Percentiles rank a stretch among this genome's conserved stretches.
These are phyloP conservation scores for Cetoscarus ocellatus DNA, from an alignment of 2,797 vertebrate genomes.

Conservation along the genomic window DNA sequence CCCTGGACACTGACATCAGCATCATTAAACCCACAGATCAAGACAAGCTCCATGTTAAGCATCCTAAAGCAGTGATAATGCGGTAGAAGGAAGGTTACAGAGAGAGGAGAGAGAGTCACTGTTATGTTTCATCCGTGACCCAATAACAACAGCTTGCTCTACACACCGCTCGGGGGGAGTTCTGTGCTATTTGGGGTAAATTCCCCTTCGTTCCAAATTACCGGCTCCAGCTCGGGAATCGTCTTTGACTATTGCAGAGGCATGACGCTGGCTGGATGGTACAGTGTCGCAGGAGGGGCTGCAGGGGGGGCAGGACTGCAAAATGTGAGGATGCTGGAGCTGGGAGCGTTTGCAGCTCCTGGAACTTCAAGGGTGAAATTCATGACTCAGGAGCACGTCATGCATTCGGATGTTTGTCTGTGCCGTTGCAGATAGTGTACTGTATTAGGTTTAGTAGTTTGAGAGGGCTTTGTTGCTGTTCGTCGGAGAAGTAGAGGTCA, in stretches of 20 bases:
- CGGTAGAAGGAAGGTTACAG: conserved; percentile 51
- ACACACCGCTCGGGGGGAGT: conserved; percentile 60
- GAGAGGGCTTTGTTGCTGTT: conserved; percentile 10
- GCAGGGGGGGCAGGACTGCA: conserved; percentile 34
- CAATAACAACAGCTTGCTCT: conserved; percentile 73
- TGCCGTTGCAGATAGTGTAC: conserved; percentile 21
- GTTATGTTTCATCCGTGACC: conserved; percentile 69
- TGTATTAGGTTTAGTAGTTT: conserved; percentile 38
- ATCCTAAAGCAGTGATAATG: conserved; percentile 42
- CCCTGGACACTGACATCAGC: conserved; percentile 12
- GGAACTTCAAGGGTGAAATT: conserved; percentile 56
- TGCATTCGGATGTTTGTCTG: conserved; percentile 38
- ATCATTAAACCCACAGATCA: conserved; percentile 28
- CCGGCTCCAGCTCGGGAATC: conserved; percentile 59
- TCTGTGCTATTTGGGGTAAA: conserved; percentile 81
- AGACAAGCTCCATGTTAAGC: conserved; percentile 29
- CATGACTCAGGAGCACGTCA: conserved; percentile 66
- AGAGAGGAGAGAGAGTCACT: conserved; percentile 51
- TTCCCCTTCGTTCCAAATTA: conserved; percentile 76
- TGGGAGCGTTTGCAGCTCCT: conserved; percentile 56
- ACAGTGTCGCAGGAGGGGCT: conserved; percentile 59
- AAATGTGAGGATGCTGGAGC: conserved; percentile 56
- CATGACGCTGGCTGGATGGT: conserved; percentile 65
- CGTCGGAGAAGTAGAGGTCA: conserved; percentile 25
- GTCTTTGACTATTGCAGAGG: conserved; percentile 70